These are phyloP conservation scores for Willowsia nigromaculata DNA, from an alignment of 2,888 invertebrate species.

Conservation along the genomic window DNA sequence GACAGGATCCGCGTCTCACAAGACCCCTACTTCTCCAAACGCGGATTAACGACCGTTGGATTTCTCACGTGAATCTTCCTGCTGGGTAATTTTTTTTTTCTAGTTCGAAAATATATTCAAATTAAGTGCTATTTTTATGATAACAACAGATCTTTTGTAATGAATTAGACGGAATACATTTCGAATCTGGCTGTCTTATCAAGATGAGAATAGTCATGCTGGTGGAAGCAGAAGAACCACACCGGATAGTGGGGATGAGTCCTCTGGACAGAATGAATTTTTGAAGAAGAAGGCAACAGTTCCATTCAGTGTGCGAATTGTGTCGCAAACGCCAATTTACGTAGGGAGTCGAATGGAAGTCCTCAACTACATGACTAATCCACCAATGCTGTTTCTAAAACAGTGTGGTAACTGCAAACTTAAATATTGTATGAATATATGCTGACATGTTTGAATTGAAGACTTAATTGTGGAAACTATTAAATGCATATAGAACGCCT, in stretches of 20 bases:
- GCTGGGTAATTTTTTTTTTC: constrained; percentile 57
- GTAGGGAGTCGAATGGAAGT: constrained; percentile 63
- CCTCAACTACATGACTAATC: constrained; percentile 71
- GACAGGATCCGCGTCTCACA: constrained; percentile 36
- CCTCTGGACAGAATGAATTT: not conserved
- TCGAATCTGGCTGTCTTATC: constrained; percentile 60
- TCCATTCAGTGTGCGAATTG: constrained; percentile 56
- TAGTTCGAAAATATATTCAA: no score
- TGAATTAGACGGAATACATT: constrained; percentile 61
- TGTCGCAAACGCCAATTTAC: constrained; percentile 69
- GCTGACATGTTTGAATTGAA: no score
- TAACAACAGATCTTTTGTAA: not conserved
- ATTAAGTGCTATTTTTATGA: no score
- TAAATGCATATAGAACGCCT: constrained; percentile 42
- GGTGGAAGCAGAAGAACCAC: not conserved
- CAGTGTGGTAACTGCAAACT: constrained; percentile 59
- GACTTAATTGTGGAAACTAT: not conserved
- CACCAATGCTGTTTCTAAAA: constrained; percentile 67
- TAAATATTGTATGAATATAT: no score
- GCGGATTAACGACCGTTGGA: constrained; percentile 40
- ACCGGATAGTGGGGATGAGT: not conserved
- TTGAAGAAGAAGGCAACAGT: not conserved
- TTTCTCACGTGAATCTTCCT: constrained; percentile 57
- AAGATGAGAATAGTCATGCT: not conserved
- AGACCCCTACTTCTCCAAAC: constrained; percentile 47